phyloP scores from a whole-genome alignment of 2,888 invertebrate species.

The Dugesia japonica region DNA sequence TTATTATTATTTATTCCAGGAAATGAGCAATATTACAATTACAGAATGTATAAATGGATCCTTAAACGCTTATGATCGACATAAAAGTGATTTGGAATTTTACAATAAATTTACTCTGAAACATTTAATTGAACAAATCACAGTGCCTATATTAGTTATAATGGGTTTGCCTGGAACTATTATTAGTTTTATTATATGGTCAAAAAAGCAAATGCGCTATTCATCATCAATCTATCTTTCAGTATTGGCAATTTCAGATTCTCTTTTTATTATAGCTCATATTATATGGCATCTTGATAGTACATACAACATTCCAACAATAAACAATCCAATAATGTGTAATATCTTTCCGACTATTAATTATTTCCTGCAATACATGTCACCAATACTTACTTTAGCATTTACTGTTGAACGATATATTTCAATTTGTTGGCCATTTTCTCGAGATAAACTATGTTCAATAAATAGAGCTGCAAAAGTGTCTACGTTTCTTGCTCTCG shows the following conservation, averaged over 20 bases:
- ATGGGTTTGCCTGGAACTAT: slow-evolving; percentile 46
- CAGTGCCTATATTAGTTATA: slow-evolving; percentile 40
- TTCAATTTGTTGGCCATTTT: slow-evolving; percentile 44
- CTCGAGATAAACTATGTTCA: slow-evolving; percentile 42
- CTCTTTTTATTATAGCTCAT: slow-evolving; percentile 34
- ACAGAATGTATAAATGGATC: background rate
- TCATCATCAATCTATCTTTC: slow-evolving; percentile 47
- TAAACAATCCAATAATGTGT: slow-evolving; percentile 36
- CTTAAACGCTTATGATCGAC: background rate
- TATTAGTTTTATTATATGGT: slow-evolving; percentile 45
- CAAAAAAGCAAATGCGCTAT: slow-evolving; percentile 44
- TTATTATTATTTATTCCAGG: background rate
- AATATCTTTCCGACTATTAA: slow-evolving; percentile 39
- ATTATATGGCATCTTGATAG: slow-evolving; percentile 35
- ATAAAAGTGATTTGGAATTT: background rate
- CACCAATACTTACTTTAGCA: slow-evolving; percentile 45
- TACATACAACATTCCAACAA: slow-evolving; percentile 36
- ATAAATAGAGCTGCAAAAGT: slow-evolving; percentile 41
- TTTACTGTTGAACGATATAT: slow-evolving; percentile 48
- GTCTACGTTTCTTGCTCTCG: slow-evolving; percentile 34
- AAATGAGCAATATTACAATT: background rate
- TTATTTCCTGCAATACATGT: slow-evolving; percentile 43
- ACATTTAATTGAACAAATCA: slow-evolving; percentile 16
- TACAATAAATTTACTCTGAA: background rate
- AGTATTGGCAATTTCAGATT: slow-evolving; percentile 43